Conservation (phyloP, 2,888 invertebrate species). For the Lutraria lutraria region DNA sequence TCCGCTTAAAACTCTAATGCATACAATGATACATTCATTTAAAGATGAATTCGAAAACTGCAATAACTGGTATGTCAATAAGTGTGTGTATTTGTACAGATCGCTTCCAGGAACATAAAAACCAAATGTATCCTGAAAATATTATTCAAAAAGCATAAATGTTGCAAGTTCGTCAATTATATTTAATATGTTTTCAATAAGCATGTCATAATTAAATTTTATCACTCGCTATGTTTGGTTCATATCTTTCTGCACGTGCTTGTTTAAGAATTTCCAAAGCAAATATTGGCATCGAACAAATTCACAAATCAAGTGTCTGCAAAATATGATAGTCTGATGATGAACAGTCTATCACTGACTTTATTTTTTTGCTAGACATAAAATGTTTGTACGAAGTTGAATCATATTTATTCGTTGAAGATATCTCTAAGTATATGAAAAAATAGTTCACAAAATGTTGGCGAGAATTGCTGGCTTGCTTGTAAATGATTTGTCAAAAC, state of each 20-base stretch:
- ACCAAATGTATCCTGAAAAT: no score
- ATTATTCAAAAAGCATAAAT: no score
- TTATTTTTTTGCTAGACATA: background rate
- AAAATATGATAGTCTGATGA: background rate
- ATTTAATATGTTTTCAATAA: background rate
- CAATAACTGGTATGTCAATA: no score
- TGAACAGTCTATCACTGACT: background rate
- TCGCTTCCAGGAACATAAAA: no score
- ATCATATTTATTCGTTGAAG: background rate
- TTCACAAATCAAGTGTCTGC: constrained; percentile 1
- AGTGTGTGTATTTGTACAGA: no score
- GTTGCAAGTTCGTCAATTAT: no score
- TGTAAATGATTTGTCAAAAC: background rate
- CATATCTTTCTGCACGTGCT: background rate
- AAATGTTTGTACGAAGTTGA: background rate
- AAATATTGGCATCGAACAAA: background rate
- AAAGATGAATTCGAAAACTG: no score
- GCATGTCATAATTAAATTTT: background rate
- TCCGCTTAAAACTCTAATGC: no score
- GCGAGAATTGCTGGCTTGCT: background rate
- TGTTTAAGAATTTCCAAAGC: background rate
- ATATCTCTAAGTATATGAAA: background rate
- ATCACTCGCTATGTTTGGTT: background rate
- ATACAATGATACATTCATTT: no score
- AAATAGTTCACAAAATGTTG: background rate